Evolutionary conservation across 2,113 vertebrate species (phyloP).

Genomic region (Clarias gariepinus): DNA sequence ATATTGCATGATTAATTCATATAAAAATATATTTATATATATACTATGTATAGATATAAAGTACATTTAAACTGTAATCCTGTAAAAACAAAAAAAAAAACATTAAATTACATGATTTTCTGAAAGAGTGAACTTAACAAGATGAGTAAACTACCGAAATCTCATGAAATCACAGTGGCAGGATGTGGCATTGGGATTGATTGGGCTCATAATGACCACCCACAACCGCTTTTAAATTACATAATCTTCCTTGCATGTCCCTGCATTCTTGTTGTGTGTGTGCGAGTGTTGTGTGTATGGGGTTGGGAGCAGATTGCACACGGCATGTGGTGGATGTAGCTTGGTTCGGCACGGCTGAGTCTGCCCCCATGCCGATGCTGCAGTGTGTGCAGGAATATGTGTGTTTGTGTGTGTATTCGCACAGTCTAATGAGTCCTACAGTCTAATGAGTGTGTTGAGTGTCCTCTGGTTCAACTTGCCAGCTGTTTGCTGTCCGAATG

Average conservation of each 20-base stretch:
- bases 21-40: not conserved
- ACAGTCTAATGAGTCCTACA: conserved; percentile 18
- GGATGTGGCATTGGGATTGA: conserved; percentile 20
- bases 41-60: no score
- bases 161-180: not conserved
- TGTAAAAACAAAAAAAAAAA: not conserved
- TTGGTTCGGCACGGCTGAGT: conserved; percentile 50
- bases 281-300: conserved; percentile 29
- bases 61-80: not conserved
- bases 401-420: not conserved
- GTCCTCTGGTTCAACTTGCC: conserved; percentile 47
- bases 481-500: conserved; percentile 50
- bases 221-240: conserved; percentile 44
- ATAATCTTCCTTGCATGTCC: conserved; percentile 58
- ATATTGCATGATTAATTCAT: not conserved
- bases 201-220: conserved; percentile 49
- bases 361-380: conserved; percentile 53
- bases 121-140: not conserved
- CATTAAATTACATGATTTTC: not conserved
- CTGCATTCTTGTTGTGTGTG: conserved; percentile 55
- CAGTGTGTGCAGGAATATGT: conserved; percentile 17
- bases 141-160: not conserved
- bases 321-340: conserved; percentile 55
- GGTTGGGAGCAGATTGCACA: conserved; percentile 56
- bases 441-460: conserved; percentile 39